phyloP scores from a whole-genome alignment of 2,113 vertebrate species.

The Heteronetta atricapilla region DNA sequence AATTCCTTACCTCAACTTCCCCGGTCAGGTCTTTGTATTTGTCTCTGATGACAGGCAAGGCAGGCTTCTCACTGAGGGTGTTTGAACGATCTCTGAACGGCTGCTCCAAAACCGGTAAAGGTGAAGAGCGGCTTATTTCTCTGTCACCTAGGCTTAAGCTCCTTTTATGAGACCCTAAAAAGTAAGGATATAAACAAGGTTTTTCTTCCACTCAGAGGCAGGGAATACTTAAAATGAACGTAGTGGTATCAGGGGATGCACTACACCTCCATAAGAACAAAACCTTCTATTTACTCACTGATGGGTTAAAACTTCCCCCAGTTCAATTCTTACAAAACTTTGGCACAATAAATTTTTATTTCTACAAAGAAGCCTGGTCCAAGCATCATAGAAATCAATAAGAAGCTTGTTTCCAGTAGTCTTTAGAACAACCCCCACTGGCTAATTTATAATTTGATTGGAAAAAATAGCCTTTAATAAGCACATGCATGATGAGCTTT shows the following conservation, averaged over 20 bases:
- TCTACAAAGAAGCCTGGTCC: neutral
- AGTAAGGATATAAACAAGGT: neutral
- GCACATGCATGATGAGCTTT: neutral
- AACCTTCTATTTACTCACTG: neutral
- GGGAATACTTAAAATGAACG: neutral
- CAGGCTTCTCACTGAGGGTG: constrained; percentile 91
- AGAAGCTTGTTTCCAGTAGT: neutral
- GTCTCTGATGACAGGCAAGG: constrained; percentile 94
- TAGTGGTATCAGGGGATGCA: neutral
- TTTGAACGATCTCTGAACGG: constrained; percentile 92
- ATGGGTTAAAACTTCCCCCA: neutral
- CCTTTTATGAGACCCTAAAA: constrained; percentile 92
- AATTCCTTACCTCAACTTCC: constrained; percentile 91
- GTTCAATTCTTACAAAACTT: neutral
- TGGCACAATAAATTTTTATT: neutral
- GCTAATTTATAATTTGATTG: neutral
- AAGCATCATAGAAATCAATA: neutral
- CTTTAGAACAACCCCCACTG: neutral
- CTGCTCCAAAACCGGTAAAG: constrained; percentile 85
- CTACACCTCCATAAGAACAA: neutral
- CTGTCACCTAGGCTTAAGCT: constrained; percentile 96
- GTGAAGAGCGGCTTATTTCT: constrained; percentile 87
- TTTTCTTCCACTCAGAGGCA: neutral
- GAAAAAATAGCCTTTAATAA: neutral
- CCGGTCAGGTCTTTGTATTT: constrained; percentile 98